Conservation (phyloP, 2,113 vertebrate species). For the Engraulis encrasicolus region DNA sequence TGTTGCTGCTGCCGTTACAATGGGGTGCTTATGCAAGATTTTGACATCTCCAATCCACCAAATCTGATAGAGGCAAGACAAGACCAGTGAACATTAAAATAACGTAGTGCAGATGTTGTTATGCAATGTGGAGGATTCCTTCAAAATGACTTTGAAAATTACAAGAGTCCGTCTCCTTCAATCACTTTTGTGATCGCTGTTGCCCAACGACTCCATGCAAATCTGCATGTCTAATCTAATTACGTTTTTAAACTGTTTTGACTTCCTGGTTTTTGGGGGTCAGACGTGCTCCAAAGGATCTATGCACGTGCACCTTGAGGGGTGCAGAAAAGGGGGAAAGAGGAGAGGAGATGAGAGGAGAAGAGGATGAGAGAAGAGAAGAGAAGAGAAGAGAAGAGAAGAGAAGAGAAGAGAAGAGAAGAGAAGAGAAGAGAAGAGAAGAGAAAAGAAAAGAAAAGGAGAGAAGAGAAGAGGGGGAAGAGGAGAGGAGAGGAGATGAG, state of each 20-base stretch:
- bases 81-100: slow-evolving; percentile 45
- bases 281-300: not conserved
- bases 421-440: too few relatives aligned
- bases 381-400: not conserved
- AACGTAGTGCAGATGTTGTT: slow-evolving; percentile 48
- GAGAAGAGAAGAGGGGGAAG: not conserved
- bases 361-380: too few relatives aligned
- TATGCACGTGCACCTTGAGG: not conserved
- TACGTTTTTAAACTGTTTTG: slow-evolving; percentile 27
- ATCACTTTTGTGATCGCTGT: not conserved
- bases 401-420: too few relatives aligned
- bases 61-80: slow-evolving; percentile 34
- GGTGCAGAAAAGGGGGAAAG: slow-evolving; percentile 6
- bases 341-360: not conserved
- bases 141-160: slow-evolving; percentile 32
- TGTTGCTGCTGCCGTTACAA: not conserved
- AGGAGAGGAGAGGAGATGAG: too few relatives aligned
- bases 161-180: slow-evolving; percentile 25
- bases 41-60: slow-evolving; percentile 42
- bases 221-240: slow-evolving; percentile 32
- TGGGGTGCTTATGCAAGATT: slow-evolving; percentile 28
- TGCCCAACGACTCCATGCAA: not conserved
- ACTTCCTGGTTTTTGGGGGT: slow-evolving; percentile 14
- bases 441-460: too few relatives aligned
- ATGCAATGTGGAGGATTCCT: slow-evolving; percentile 27